Evolutionary conservation across 1,140 invertebrate genomes (phyloP), one percentile per base, ranked within the genome.

Genomic region (Pogonomyrmex barbatus): DNA sequence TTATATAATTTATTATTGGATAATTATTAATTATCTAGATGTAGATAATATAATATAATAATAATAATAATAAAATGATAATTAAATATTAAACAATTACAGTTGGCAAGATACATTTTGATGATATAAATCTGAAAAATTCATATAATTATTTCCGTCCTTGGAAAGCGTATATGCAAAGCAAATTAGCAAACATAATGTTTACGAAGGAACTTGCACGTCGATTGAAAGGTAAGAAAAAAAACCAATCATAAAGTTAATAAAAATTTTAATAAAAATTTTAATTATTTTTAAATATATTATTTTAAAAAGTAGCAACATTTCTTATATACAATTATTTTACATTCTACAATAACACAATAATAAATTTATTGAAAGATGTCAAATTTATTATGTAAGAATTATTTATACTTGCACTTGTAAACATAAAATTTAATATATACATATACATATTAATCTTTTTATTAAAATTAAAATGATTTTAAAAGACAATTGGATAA

Each of bases 181-280:
- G 97, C 91, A 98, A 98, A 95, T 89, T 98, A 81, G 97, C 97
- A 9, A 97, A 98, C 89, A 93, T 97, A 36, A 92, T 98, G n/a
- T 98, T 98, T 89, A 96, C 96, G 0, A 95, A 94, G 54, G 96
- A 97, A 92, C 92, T 98, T 10, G 93, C 95, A 1, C 93, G 93
- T 47, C 93, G 95, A 89, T 90, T 97, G 0, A 93, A 96, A 95
- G 96, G 95, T 95, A 95, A 63, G 17, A 54, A 30, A 1, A 62
- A 4, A 62, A 62, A 36, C 4, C 36, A 17, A 62, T 60, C 1
- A 33, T 24, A 24, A 24, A 24, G 24, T 24, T 24, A 24, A 24
- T 24, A 24, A 24, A 24, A 24, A 24, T 24, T 24, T 24, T 24
- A 24, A 24, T 24, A 24, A 24, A 68, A 68, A 30, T 14, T 9